Evolutionary conservation across 1,140 invertebrate genomes (phyloP), one percentile per base, ranked within the genome.

Genomic region (Drosophila micromelanica): DNA sequence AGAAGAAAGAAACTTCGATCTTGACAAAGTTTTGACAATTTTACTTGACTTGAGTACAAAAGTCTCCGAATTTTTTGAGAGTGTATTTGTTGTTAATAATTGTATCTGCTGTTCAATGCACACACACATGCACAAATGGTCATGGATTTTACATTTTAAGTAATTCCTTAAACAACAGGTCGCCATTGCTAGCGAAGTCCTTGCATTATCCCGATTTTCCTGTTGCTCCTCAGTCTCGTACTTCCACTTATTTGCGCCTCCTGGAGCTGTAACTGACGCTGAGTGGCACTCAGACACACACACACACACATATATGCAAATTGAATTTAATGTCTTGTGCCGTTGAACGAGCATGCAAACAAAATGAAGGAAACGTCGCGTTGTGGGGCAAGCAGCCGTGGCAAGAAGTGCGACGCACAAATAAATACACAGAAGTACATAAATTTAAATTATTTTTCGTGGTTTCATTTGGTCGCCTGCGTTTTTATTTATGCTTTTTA

Each of bases 361-460:
- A 69, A 74, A 74, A 49, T 38, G 27, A 20, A 42, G 57, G 67
- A 61, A 73, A 30, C 43, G 67, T 55, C 67, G 69, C 61, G 48
- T 42, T 51, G 60, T 43, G 48, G 32, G 64, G 65, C 78, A 45
- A 74, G 42, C 48, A 35, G 32, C 32, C 40, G 37, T 38, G 55
- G 73, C 61, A 76, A 84, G 71, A 73, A 72, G 76, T 67, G 71
- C 70, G 75, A 64, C 51, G 77, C 70, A 86, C 64, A 85, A 80
- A 85, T 86, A 80, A 80, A 85, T 78, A 70, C 70, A 76, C 75
- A 72, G 63, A 87, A 89, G 84, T 87, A 89, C 79, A 87, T 87
- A 89, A 87, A 87, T 87, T 87, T 87, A 87, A 84, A 87, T 87
- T 89, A 87, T 89, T 74, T 89, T 69, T 73, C 61, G 72, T 76